Conservation (phyloP, 2,888 invertebrate species). For the Anaspis maculata region DNA sequence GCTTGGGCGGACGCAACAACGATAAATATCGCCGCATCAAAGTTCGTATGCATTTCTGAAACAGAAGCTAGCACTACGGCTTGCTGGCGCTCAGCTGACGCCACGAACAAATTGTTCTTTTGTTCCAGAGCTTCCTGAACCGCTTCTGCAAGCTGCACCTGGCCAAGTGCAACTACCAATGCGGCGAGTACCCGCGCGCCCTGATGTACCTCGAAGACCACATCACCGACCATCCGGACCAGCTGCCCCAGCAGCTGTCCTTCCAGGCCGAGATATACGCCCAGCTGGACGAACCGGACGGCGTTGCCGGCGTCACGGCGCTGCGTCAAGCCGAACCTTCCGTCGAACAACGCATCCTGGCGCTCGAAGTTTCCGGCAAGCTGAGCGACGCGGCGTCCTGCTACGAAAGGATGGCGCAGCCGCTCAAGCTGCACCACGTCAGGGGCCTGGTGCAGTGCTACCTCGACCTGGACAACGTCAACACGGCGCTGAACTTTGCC, state of each 20-base stretch:
- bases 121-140: constrained; percentile 22
- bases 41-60: no score
- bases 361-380: constrained; percentile 76
- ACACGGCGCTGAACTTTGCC: constrained; percentile 69
- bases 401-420: constrained; percentile 70
- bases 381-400: constrained; percentile 79
- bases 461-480: constrained; percentile 78
- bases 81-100: no score
- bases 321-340: constrained; percentile 69
- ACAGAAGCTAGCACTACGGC: no score
- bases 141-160: constrained; percentile 57
- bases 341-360: constrained; percentile 72
- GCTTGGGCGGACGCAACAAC: constrained; percentile 23
- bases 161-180: constrained; percentile 65
- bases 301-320: constrained; percentile 72
- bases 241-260: constrained; percentile 53
- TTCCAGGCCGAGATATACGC: constrained; percentile 72
- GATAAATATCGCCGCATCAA: constrained; percentile 28
- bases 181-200: constrained; percentile 67
- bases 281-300: constrained; percentile 82
- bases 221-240: constrained; percentile 50
- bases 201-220: constrained; percentile 68
- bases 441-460: constrained; percentile 79
- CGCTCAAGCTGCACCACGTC: constrained; percentile 40
- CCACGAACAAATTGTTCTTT: no score